Evolutionary conservation across 2,888 invertebrate genomes (phyloP).

Genomic region (Thalpophila matura): DNA sequence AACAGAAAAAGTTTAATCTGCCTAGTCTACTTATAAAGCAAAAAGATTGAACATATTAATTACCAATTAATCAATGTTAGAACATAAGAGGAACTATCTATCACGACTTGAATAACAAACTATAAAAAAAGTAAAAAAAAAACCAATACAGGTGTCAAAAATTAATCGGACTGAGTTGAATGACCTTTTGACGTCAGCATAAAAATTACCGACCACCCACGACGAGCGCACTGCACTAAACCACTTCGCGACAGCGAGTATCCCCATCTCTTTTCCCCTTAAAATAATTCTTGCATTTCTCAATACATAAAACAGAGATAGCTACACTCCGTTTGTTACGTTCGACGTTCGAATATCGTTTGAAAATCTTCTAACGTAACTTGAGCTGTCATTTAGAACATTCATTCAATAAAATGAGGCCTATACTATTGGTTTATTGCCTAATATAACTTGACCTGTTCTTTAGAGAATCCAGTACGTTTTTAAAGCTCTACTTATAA

Average conservation of each 20-base stretch:
- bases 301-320: conserved; percentile 49
- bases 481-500: conserved; percentile 28
- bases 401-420: conserved; percentile 55
- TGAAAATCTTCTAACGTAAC: conserved; percentile 57
- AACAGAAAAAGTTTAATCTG: too few relatives aligned
- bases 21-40: background rate
- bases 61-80: conserved; percentile 53
- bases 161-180: conserved; percentile 77
- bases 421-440: conserved; percentile 45
- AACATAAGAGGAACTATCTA: conserved; percentile 52
- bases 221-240: conserved; percentile 64
- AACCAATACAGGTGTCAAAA: conserved; percentile 77
- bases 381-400: conserved; percentile 59
- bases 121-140: conserved; percentile 27
- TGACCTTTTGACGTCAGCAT: conserved; percentile 85
- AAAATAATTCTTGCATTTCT: conserved; percentile 33
- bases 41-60: conserved; percentile 48
- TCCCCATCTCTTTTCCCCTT: conserved; percentile 32
- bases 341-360: conserved; percentile 57
- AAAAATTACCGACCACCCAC: conserved; percentile 88
- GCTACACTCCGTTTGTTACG: conserved; percentile 14
- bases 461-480: conserved; percentile 1
- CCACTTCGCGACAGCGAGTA: conserved; percentile 46
- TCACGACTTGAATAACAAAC: conserved; percentile 44
- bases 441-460: conserved; percentile 50